A percentile compares a stretch with the other conserved stretches of the same genome.
These are phyloP conservation scores for Forpus xanthops DNA, from an alignment of 2,797 vertebrate species.

Conservation along the genomic window DNA sequence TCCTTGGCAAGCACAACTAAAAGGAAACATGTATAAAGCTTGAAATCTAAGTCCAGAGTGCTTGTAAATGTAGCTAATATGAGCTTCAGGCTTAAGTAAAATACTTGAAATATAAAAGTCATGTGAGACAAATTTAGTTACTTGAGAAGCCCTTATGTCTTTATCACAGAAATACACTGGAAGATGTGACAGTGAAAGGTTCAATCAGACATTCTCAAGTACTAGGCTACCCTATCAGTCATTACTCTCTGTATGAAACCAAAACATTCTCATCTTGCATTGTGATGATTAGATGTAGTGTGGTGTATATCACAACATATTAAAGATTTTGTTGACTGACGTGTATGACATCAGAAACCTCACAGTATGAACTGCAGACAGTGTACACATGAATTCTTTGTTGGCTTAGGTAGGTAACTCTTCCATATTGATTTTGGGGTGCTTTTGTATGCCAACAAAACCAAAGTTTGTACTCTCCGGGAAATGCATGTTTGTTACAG, in stretches of 20 bases:
- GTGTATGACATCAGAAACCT: background rate
- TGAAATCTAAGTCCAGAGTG: background rate
- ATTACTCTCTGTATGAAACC: background rate
- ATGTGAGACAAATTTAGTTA: background rate
- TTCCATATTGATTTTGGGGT: background rate
- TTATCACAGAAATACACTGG: background rate
- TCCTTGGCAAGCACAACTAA: background rate
- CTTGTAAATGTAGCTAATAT: background rate
- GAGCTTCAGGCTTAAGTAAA: background rate
- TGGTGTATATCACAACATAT: background rate
- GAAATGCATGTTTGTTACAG: background rate
- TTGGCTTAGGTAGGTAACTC: background rate
- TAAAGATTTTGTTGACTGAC: background rate
- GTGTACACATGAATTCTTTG: accelerated
- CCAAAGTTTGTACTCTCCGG: background rate
- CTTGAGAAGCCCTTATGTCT: background rate
- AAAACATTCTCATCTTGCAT: background rate
- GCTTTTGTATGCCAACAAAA: background rate
- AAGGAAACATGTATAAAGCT: accelerated
- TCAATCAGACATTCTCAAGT: background rate
- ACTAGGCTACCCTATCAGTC: background rate
- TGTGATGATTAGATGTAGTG: background rate
- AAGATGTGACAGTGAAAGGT: background rate
- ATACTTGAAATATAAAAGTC: background rate
- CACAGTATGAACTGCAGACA: background rate